Evolutionary conservation across 2,888 invertebrate genomes (phyloP), one percentile per base, ranked within the genome.

Genomic region (Coleophora deauratella): DNA sequence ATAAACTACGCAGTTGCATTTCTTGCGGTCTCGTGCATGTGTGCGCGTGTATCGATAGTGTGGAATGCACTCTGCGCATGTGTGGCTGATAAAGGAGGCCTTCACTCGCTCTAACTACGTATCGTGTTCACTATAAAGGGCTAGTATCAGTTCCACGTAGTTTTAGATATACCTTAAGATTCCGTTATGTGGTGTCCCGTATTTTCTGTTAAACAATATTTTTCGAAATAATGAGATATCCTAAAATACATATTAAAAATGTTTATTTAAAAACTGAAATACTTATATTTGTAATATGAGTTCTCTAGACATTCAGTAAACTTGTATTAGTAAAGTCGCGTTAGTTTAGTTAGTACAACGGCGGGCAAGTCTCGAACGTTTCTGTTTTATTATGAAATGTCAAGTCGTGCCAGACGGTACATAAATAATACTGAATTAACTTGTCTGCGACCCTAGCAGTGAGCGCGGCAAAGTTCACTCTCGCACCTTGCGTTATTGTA

Each of bases 361-460:
- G 21, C 59, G 57, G 56, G 59, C 60, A 59, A 62, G 59, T 50
- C 57, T 56, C 58, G 62, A 70, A 65, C 57, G 57, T 62, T 60
- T 62, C 55, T 66, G 72, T 79, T 77, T 79, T 78, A 78, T 77
- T 80, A 72, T 72, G 67, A 78, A 80, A 81, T 80, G 78, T 81
- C 80, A 78, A 72, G 57, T 69, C 62, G 71, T 66, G 66, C 74
- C 76, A 84, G 82, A 79, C 81, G 67, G 72, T 74, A 74, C 74
- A 81, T 79, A 84, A 82, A 82, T 81, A 81, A 77, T 64, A 71
- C 68, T 61, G 73, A 79, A 81, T 81, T 80, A 78, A 77, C 78
- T 76, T 67, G 81, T 82, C 81, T 82, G 73, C 66, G 79, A 78
- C 77, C 80, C 72, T 68, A 69, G 68, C 47, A 63, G 62, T 56